These are phyloP conservation scores for Thecophora atra DNA, from an alignment of 2,888 invertebrate genomes.

Conservation along the genomic window DNA sequence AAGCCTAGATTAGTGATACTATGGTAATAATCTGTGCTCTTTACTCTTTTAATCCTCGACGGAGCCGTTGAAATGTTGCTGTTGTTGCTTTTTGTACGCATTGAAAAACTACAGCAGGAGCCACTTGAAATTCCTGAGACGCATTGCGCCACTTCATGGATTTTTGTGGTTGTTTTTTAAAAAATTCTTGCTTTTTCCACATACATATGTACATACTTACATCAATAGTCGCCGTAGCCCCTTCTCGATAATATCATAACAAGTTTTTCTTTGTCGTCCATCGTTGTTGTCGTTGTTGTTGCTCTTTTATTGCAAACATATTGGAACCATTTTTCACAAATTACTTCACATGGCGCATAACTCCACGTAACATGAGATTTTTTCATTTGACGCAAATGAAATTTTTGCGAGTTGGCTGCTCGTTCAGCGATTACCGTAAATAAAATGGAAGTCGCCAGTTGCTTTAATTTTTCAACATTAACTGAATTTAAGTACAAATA, in stretches of 20 bases:
- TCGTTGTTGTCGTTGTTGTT: background rate
- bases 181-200: background rate
- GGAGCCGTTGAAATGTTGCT: background rate
- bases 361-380: conserved; percentile 2
- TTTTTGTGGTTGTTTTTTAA: background rate
- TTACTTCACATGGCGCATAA: background rate
- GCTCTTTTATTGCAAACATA: background rate
- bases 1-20: no score
- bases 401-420: background rate
- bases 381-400: conserved; percentile 17
- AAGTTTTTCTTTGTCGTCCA: no score
- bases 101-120: no score
- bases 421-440: no score
- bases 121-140: background rate
- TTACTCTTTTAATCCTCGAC: no score
- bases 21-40: no score
- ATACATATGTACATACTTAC: background rate
- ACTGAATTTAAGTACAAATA: no score
- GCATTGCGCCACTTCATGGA: background rate
- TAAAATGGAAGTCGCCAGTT: no score
- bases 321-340: background rate
- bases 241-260: no score
- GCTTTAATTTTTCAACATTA: no score
- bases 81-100: conserved; percentile 2
- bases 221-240: background rate